phyloP scores from a whole-genome alignment of 2,797 vertebrate genomes.

The Rhincodon typus region DNA sequence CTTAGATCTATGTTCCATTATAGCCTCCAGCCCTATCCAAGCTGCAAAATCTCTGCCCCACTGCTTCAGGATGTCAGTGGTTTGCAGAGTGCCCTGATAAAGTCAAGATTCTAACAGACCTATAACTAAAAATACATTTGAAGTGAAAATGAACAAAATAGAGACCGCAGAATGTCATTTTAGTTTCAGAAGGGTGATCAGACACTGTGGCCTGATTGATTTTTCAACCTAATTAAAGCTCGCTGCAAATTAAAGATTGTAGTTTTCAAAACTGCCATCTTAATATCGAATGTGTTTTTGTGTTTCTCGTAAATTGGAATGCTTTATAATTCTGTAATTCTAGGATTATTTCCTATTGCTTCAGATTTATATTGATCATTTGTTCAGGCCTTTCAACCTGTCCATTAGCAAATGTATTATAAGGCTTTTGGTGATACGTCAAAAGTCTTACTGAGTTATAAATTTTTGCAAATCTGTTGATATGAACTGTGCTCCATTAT shows the following conservation, averaged over 20 bases:
- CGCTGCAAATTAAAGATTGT: background rate
- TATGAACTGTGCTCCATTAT: background rate
- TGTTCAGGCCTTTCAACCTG: background rate
- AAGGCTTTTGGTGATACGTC: background rate
- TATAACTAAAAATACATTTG: background rate
- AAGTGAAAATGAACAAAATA: background rate
- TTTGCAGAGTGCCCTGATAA: background rate
- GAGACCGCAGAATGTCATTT: background rate
- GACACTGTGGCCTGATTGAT: background rate
- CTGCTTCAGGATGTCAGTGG: background rate
- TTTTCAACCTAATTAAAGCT: background rate
- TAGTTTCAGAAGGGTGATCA: background rate
- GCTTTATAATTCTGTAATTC: background rate
- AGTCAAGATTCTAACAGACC: background rate
- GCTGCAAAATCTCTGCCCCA: background rate
- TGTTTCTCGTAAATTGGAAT: background rate
- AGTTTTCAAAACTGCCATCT: background rate
- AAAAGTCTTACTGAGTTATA: background rate
- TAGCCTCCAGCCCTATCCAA: background rate
- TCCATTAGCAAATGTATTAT: background rate
- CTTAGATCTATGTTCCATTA: background rate
- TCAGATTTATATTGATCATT: background rate
- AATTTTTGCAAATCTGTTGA: background rate
- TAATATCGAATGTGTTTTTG: background rate
- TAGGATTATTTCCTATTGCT: background rate